phyloP scores from a whole-genome alignment of 2,113 vertebrate species.

The Polyodon spathula region DNA sequence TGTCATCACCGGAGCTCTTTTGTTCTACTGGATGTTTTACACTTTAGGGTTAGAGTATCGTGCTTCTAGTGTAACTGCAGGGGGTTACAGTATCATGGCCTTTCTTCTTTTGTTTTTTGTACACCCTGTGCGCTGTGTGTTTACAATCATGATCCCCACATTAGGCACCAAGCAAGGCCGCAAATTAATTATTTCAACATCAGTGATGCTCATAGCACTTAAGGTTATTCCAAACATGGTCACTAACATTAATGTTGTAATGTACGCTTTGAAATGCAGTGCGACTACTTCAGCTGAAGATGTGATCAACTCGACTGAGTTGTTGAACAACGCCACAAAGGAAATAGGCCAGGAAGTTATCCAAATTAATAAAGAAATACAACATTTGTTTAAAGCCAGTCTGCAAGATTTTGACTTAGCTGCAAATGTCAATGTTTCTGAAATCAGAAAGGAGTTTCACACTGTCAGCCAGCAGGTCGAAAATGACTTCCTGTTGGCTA shows the following conservation, averaged over 20 bases:
- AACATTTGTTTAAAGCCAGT: conserved; percentile 25
- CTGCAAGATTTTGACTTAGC: conserved; percentile 47
- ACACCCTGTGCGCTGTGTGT: conserved; percentile 76
- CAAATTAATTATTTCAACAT: conserved; percentile 67
- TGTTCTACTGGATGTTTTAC: conserved; percentile 67
- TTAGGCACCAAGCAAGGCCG: conserved; percentile 75
- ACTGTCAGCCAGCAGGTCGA: conserved; percentile 52
- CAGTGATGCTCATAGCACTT: conserved; percentile 57
- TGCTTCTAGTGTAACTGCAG: conserved; percentile 20
- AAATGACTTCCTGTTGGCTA: conserved; percentile 55
- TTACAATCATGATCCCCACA: conserved; percentile 69
- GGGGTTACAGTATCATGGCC: conserved; percentile 46
- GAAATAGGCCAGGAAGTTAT: conserved; percentile 46
- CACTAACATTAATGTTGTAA: conserved; percentile 54
- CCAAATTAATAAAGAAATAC: not conserved
- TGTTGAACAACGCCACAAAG: conserved; percentile 47
- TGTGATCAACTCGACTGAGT: conserved; percentile 66
- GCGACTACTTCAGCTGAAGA: conserved; percentile 67
- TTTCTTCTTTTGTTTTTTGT: conserved; percentile 59
- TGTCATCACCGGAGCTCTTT: conserved; percentile 41
- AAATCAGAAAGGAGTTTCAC: conserved; percentile 46
- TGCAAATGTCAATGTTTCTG: conserved; percentile 49
- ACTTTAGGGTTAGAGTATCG: conserved; percentile 51
- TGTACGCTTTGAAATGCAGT: conserved; percentile 67
- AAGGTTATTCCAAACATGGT: conserved; percentile 71